Conservation (phyloP, 2,888 invertebrate genomes). For the Allygus modestus region DNA sequence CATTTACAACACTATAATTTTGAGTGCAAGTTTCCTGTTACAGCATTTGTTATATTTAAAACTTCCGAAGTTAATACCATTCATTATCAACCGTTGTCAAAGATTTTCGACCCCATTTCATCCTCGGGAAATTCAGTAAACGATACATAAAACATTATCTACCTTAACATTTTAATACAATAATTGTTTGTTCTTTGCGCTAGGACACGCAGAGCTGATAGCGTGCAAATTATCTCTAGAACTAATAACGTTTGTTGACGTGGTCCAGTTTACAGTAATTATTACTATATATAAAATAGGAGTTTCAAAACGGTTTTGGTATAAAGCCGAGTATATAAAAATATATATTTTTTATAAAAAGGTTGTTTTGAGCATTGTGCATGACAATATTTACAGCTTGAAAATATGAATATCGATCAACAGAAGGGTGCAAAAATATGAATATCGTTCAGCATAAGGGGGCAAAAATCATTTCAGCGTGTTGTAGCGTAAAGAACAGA, state of each 20-base stretch:
- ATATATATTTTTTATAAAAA: not conserved
- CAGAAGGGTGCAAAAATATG: not conserved
- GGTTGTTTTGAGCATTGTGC: not conserved
- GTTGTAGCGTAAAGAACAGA: constrained; percentile 6
- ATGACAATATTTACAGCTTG: not conserved
- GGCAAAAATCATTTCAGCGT: not conserved
- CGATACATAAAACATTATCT: not conserved
- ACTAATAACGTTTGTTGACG: no score
- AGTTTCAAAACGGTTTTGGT: not conserved
- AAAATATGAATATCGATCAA: not conserved
- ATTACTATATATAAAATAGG: no score
- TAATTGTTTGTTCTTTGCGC: not conserved
- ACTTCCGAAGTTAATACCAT: no score
- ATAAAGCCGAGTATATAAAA: constrained; percentile 4
- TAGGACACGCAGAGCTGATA: not conserved
- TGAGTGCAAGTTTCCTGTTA: no score
- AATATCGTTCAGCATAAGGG: no score
- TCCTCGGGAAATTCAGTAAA: not conserved
- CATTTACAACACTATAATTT: no score
- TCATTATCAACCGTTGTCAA: no score
- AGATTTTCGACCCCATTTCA: not conserved
- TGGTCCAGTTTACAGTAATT: no score
- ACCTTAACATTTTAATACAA: not conserved
- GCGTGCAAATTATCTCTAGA: no score
- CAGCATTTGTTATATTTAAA: no score